These are phyloP conservation scores for Aethes cnicana DNA, from an alignment of 2,888 invertebrate genomes.

Conservation along the genomic window DNA sequence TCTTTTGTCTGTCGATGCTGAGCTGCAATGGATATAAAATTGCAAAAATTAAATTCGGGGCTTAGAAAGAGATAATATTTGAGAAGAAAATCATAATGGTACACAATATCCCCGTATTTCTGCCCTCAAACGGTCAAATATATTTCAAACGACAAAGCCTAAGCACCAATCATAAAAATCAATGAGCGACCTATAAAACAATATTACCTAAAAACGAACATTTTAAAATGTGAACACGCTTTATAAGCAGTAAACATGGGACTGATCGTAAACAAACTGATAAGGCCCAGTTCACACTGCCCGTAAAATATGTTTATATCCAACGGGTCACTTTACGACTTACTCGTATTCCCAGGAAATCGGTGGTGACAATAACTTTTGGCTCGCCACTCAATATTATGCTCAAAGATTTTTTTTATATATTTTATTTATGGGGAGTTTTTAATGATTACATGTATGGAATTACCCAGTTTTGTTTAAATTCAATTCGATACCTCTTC, in stretches of 20 bases:
- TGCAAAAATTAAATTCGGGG: too few relatives aligned
- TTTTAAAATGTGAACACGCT: constrained; percentile 22
- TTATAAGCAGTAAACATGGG: constrained; percentile 22
- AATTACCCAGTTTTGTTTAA: too few relatives aligned
- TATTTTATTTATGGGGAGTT: not conserved
- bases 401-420: not conserved
- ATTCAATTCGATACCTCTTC: too few relatives aligned
- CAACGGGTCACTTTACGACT: constrained; percentile 42
- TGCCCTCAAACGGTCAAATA: not conserved
- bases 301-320: constrained; percentile 31
- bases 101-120: not conserved
- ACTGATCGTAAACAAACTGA: constrained; percentile 24
- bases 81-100: too few relatives aligned
- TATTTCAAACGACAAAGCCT: not conserved
- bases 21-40: too few relatives aligned
- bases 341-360: constrained; percentile 43
- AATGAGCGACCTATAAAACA: constrained; percentile 9
- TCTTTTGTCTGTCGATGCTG: too few relatives aligned
- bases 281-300: constrained; percentile 26
- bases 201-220: constrained; percentile 2
- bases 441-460: too few relatives aligned
- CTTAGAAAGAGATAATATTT: too few relatives aligned
- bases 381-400: constrained; percentile 1
- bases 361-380: constrained; percentile 34
- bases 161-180: constrained; percentile 9